A percentile compares a stretch with the other conserved stretches of the same genome.
These are phyloP conservation scores for Onychomys arenicola DNA, from an alignment of 2,797 vertebrate genomes.

Conservation along the genomic window DNA sequence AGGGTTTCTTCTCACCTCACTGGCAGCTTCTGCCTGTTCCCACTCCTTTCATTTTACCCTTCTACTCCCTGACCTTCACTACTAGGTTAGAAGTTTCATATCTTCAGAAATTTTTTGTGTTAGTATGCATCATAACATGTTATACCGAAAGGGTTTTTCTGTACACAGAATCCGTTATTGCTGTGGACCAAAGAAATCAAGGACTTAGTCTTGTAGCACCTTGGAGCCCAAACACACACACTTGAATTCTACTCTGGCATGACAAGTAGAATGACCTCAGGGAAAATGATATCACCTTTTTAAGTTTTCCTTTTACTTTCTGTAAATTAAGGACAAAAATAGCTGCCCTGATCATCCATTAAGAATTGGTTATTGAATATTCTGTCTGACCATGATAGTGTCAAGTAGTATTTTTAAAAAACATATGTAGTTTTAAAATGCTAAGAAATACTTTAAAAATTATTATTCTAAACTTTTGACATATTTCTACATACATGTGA, in stretches of 20 bases:
- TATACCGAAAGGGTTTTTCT: neutral
- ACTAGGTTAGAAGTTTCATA: neutral
- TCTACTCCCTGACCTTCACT: accelerated
- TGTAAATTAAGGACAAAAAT: constrained; percentile 64
- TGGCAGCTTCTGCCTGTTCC: neutral
- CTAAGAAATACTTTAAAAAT: neutral
- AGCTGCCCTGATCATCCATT: neutral
- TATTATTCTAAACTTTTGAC: neutral
- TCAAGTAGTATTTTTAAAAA: neutral
- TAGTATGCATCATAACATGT: neutral
- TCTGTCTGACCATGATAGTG: neutral
- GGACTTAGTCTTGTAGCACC: neutral
- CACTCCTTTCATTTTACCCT: neutral
- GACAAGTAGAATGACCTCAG: neutral
- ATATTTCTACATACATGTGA: neutral
- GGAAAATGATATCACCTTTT: neutral
- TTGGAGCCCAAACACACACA: neutral
- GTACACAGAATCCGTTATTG: neutral
- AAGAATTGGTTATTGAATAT: neutral
- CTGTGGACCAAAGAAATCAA: neutral
- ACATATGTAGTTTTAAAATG: neutral
- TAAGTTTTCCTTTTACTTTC: constrained; percentile 56
- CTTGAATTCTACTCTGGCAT: neutral
- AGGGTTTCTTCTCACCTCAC: constrained; percentile 56
- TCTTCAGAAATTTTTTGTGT: neutral